Base-by-base conservation (phyloP, 2,113 vertebrate species). In the Scalopus aquaticus region DNA sequence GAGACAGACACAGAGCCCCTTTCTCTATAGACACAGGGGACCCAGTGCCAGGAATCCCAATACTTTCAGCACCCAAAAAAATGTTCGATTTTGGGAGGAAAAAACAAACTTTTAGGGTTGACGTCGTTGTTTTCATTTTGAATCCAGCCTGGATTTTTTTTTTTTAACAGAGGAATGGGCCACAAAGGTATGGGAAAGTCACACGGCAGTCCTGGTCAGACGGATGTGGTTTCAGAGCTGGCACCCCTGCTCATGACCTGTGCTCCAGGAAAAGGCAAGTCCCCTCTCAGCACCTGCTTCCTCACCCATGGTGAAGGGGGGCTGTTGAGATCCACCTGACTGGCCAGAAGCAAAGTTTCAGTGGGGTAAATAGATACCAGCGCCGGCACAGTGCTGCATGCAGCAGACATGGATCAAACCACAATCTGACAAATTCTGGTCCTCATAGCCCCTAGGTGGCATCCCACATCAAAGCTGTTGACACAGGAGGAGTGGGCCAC, bases 111-210 rank as follows among this genome's bases (percentile, higher is more conserved):
- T 83, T 46, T 30, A 72, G 28, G 28, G 28, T 78, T 32, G 30
- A 86, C n/a, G 37, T 64, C 88, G 42, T 70, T 70, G 46, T 58
- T 93, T 74, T 77, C 26, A 32, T 42, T 91, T 96, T 91, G 86
- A 95, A 90, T 49, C 56, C 58, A 74, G 4, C 65, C 28, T 79
- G 37, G 19, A 83, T 77, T 69, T 17, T 74, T 49, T 32, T 51
- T 65, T 42, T 51, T 17, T 10, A 24, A 20, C 6, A 22, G 54
- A 56, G 6, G n/a, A n/a, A n/a, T 56, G 54, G 20, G 54, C 54
- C 54, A 56, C 54, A 56, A 10, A 56, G 19, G 19, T 22, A 56
- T 20, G 22, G 51, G 54, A 30, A 51, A 64, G 46, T 58, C 26
- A 56, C 28, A 30, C 1, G 1, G 83, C 74, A 51, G 70, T 64